A percentile compares a stretch with the other conserved stretches of the same genome.
Evolutionary conservation across 1,140 invertebrate genomes (phyloP).

Genomic region (Dinoponera quadriceps): DNA sequence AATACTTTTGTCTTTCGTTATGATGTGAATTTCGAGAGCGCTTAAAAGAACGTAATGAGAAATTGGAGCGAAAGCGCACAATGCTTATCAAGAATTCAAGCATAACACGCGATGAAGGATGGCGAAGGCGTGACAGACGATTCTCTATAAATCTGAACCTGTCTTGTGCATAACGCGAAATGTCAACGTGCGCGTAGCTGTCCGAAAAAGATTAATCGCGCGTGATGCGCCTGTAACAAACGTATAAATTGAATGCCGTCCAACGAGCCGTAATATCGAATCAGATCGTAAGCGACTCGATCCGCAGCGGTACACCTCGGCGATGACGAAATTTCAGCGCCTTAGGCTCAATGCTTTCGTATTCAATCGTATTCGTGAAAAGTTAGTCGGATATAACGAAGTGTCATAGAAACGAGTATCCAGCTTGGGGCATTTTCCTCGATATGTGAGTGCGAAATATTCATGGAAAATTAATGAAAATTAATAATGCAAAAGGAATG

Average conservation of each 20-base stretch:
- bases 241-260: background rate
- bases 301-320: background rate
- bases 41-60: background rate
- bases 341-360: background rate
- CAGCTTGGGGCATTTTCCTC: no score
- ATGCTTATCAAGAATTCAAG: background rate
- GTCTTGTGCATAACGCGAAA: background rate
- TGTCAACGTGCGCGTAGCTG: background rate
- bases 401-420: no score
- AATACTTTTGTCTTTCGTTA: background rate
- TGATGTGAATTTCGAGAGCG: background rate
- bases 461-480: background rate
- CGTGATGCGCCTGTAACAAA: background rate
- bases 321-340: background rate
- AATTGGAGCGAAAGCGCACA: background rate
- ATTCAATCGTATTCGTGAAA: background rate
- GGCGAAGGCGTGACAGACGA: background rate
- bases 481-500: background rate
- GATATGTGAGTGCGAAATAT: background rate
- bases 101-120: background rate
- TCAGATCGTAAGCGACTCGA: background rate
- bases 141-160: background rate
- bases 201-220: conserved; percentile 4
- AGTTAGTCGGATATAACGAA: background rate
- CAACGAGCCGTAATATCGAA: background rate